Evolutionary conservation across 2,888 invertebrate genomes (phyloP).

Genomic region (Eupeodes luniger): DNA sequence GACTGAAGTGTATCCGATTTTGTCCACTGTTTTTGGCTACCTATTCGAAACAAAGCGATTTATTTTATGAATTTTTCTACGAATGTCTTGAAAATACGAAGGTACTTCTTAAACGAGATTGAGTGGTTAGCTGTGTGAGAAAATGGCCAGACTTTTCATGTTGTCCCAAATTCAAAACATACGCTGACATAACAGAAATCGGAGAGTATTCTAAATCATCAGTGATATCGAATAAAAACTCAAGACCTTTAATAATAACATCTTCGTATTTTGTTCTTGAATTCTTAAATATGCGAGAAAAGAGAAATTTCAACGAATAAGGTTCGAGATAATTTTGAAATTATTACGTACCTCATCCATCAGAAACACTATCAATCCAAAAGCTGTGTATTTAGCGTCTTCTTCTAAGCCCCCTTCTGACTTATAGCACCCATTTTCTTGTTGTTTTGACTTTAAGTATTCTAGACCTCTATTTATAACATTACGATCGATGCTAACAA

Average conservation of each 20-base stretch:
- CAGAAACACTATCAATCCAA: slow-evolving; percentile 89
- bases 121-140: not conserved
- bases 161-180: slow-evolving; percentile 42
- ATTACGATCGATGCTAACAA: slow-evolving; percentile 89
- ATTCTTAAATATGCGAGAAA: not conserved
- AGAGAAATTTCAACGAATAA: not conserved
- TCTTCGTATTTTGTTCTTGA: slow-evolving; percentile 82
- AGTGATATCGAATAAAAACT: slow-evolving; percentile 5
- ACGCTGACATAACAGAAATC: slow-evolving; percentile 7
- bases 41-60: not conserved
- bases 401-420: slow-evolving; percentile 89
- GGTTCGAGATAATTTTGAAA: not conserved
- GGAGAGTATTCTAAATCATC: slow-evolving; percentile 8
- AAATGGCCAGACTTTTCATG: slow-evolving; percentile 26
- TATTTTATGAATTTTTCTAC: not conserved
- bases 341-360: slow-evolving; percentile 85
- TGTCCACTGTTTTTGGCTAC: not conserved
- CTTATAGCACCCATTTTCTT: slow-evolving; percentile 90
- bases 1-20: slow-evolving; percentile 15
- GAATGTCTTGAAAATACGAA: not conserved
- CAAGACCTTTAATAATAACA: slow-evolving; percentile 87
- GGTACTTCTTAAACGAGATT: not conserved
- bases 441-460: slow-evolving; percentile 90
- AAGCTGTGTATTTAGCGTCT: slow-evolving; percentile 91
- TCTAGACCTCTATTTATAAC: slow-evolving; percentile 88